phyloP scores from a whole-genome alignment of 2,113 vertebrate species.

The rabbit (Oryctolagus cuniculus) region mOryCun1.1 NC_091450.1:21074501-21075000 shows the following conservation, averaged over 20 bases:
- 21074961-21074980: neutral
- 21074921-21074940: neutral
- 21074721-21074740: neutral
- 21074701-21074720: neutral
- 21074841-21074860: neutral
- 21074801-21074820: neutral
- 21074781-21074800: neutral
- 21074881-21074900: neutral
- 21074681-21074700: neutral
- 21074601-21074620: neutral
- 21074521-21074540: neutral
- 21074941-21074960: neutral
- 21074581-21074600: neutral
- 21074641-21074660: neutral
- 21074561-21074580: neutral
- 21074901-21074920: neutral
- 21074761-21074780: neutral
- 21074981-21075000: neutral
- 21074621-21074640: neutral
- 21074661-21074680: neutral
- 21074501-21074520: neutral
- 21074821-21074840: neutral
- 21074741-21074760: neutral
- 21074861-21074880: neutral
- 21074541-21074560: neutral